phyloP scores from a whole-genome alignment of 1,140 invertebrate species.

The Coboldia fuscipes region DNA sequence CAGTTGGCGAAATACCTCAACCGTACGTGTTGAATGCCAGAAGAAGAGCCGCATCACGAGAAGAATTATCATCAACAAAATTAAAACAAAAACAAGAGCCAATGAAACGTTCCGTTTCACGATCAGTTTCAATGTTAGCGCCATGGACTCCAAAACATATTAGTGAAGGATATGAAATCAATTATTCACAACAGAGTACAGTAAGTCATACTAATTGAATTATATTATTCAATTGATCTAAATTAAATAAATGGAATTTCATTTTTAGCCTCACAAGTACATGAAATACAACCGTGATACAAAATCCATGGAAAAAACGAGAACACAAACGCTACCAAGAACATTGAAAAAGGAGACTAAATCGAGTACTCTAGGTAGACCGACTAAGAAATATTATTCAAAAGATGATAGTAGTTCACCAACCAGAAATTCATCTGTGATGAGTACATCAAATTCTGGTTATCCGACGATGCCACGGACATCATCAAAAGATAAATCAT shows the following conservation, averaged over 20 bases:
- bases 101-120: constrained; percentile 51
- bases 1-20: constrained; percentile 25
- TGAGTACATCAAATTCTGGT: no score
- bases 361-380: no score
- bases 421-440: no score
- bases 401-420: no score
- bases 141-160: constrained; percentile 59
- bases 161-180: constrained; percentile 50
- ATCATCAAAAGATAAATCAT: no score
- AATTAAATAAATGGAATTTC: background rate
- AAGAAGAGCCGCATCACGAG: constrained; percentile 29
- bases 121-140: constrained; percentile 60
- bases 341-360: background rate
- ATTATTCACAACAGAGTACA: constrained; percentile 41
- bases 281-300: background rate
- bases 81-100: constrained; percentile 25
- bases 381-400: no score
- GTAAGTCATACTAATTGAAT: background rate
- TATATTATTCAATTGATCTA: background rate
- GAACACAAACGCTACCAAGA: constrained; percentile 9
- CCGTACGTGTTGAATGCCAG: constrained; percentile 12
- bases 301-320: constrained; percentile 10
- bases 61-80: constrained; percentile 40
- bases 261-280: background rate
- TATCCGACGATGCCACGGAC: no score